Evolutionary conservation across 2,888 invertebrate species (phyloP).

Genomic region (Reticulitermes lucifugus): DNA sequence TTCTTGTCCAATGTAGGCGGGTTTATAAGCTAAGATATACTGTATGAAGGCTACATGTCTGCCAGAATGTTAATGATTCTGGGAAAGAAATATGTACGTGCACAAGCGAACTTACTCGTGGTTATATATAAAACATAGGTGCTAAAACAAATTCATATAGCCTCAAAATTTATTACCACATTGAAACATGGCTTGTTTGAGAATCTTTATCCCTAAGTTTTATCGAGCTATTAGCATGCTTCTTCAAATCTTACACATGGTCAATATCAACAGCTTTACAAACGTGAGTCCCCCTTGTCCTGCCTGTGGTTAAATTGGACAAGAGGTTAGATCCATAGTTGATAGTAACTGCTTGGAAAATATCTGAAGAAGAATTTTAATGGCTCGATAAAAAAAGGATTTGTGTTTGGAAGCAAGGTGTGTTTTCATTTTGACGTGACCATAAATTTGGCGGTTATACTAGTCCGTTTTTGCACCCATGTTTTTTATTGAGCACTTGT

Average conservation of each 20-base stretch:
- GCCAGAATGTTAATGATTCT: constrained; percentile 24
- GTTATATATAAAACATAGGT: constrained; percentile 32
- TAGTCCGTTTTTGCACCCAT: constrained; percentile 18
- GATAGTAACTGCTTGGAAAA: constrained; percentile 1
- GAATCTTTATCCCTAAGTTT: background rate
- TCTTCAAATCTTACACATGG: constrained; percentile 20
- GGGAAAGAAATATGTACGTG: background rate
- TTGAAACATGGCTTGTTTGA: constrained; percentile 33
- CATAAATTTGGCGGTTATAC: constrained; percentile 16
- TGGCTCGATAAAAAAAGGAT: constrained; percentile 8
- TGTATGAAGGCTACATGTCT: constrained; percentile 27
- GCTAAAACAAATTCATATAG: constrained; percentile 38
- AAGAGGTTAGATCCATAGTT: constrained; percentile 5
- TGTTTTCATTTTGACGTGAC: constrained; percentile 21
- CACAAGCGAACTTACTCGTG: background rate
- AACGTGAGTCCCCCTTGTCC: constrained; percentile 20
- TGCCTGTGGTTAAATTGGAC: constrained; percentile 13
- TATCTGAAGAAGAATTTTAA: constrained; percentile 26
- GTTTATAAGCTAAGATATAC: constrained; percentile 38
- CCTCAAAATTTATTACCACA: constrained; percentile 29
- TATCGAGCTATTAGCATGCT: constrained; percentile 37
- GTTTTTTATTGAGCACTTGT: background rate
- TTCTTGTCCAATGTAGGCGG: constrained; percentile 30
- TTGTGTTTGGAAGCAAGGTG: constrained; percentile 9
- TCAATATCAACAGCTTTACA: constrained; percentile 6